Evolutionary conservation across 1,140 invertebrate genomes (phyloP).

Genomic region (Nomia melanderi): DNA sequence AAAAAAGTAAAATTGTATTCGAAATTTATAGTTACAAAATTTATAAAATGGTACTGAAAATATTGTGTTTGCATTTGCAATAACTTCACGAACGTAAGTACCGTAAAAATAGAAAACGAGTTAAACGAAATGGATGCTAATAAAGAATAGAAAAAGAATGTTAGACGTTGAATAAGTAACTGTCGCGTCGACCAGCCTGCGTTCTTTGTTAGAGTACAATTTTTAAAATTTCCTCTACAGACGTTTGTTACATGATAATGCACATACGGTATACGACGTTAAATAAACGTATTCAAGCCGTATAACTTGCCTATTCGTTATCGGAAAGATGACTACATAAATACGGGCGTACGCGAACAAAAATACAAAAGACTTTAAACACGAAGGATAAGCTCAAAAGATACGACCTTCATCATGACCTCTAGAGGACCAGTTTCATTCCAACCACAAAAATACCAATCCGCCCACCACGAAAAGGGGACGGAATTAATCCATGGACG

Average conservation of each 20-base stretch:
- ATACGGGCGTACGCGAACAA: background rate
- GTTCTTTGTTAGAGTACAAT: background rate
- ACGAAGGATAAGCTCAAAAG: background rate
- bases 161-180: background rate
- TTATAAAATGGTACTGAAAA: background rate
- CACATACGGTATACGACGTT: background rate
- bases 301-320: background rate
- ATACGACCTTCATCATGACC: conserved; percentile 23
- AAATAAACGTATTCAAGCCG: background rate
- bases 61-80: background rate
- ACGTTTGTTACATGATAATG: conserved; percentile 1
- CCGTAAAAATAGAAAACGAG: background rate
- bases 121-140: background rate
- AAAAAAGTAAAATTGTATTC: no score
- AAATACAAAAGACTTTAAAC: background rate
- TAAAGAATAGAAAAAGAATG: background rate
- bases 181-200: background rate
- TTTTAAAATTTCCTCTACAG: background rate
- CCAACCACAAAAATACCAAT: conserved; percentile 23
- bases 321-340: background rate
- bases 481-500: background rate
- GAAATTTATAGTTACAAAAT: background rate
- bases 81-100: background rate
- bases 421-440: conserved; percentile 32
- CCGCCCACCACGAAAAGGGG: conserved; percentile 21